Percentiles rank a stretch among this genome's conserved stretches.
phyloP scores from a whole-genome alignment of 2,797 vertebrate species.

The Triplophysa bombifrons region DNA sequence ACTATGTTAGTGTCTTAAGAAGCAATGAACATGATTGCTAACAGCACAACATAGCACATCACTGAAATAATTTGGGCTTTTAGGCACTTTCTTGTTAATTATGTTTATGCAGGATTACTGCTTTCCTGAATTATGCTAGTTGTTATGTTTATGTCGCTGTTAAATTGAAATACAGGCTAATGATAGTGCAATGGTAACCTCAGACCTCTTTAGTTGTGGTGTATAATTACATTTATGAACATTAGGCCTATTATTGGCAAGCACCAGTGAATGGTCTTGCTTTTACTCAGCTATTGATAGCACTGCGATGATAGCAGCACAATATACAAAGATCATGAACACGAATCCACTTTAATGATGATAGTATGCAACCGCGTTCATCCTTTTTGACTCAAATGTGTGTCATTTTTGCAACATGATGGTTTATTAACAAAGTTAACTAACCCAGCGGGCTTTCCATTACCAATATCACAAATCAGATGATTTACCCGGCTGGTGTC shows the following conservation, averaged over 20 bases:
- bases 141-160: constrained; percentile 33
- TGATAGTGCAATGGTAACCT: constrained; percentile 15
- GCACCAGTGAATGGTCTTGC: neutral
- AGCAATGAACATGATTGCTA: neutral
- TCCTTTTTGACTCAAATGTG: neutral
- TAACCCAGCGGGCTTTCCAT: no score
- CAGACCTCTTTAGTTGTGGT: constrained; percentile 4
- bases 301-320: neutral
- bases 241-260: neutral
- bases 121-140: constrained; percentile 22
- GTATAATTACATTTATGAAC: constrained; percentile 31
- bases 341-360: neutral
- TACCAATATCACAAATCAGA: no score
- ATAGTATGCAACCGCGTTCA: neutral
- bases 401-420: neutral
- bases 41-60: neutral
- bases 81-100: neutral
- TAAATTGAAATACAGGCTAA: constrained; percentile 31
- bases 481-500: no score
- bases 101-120: neutral
- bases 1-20: neutral
- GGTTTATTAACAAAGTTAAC: no score
- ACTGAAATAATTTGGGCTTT: neutral
- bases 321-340: neutral
- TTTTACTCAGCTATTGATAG: constrained; percentile 11